phyloP scores from a whole-genome alignment of 2,797 vertebrate genomes.

The Brachyalestes nurse region DNA sequence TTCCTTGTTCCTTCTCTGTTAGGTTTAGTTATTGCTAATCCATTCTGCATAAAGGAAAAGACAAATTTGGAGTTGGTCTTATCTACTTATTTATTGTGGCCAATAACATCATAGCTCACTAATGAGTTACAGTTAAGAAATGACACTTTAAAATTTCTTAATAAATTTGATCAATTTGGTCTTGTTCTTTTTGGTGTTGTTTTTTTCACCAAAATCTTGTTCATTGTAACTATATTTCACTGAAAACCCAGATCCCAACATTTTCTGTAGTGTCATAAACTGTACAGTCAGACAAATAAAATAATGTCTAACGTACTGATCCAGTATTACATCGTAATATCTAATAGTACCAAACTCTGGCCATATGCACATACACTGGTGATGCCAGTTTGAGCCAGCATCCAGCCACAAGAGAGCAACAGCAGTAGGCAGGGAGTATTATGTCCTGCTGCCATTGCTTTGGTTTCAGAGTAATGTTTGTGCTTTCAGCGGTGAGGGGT shows the following conservation, averaged over 20 bases:
- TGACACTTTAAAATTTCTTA: slow-evolving; percentile 2
- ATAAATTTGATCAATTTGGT: background rate
- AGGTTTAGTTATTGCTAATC: background rate
- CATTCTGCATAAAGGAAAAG: background rate
- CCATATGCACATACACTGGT: background rate
- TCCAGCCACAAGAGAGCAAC: slow-evolving; percentile 33
- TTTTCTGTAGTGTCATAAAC: slow-evolving; percentile 13
- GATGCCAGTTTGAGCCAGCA: background rate
- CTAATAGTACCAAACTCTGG: background rate
- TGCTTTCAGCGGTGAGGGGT: slow-evolving; percentile 18
- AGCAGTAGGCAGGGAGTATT: slow-evolving; percentile 38
- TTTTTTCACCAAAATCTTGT: background rate
- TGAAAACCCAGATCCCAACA: background rate
- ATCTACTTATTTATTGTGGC: background rate
- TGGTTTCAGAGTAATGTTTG: slow-evolving; percentile 40
- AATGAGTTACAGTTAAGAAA: background rate
- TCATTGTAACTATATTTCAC: background rate
- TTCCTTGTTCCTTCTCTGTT: background rate
- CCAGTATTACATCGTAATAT: background rate
- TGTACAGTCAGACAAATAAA: slow-evolving; percentile 27
- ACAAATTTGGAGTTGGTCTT: background rate
- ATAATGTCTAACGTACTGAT: background rate
- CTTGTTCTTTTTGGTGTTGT: background rate
- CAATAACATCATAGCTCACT: background rate
- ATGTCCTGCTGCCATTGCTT: slow-evolving; percentile 60